Base-by-base conservation (phyloP, 2,888 invertebrate genomes). In the Lycophotia porphyrea region DNA sequence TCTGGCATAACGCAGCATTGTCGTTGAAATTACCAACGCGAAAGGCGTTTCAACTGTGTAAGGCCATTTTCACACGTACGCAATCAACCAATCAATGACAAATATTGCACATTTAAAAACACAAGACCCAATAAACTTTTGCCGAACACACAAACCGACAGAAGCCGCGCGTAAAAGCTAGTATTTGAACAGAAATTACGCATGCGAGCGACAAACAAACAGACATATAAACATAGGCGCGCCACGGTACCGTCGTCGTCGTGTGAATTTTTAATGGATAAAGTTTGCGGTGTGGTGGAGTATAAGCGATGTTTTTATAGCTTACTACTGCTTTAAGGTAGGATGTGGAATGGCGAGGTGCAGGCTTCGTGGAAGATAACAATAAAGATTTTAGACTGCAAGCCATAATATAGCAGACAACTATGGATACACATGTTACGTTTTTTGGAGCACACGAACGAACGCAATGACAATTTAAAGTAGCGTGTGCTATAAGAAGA, bases 231-330 rank as follows among this genome's bases (percentile, higher is more conserved):
- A 85, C 81, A 81, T 76, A 66, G 74, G 70, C 42, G 72, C 77
- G 76, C 75, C 72, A 61, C 47, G 61, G 71, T 34, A 34, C 69
- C 69, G 77, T 47, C 34, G 77, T 47, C 34, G 60, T 47, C n/a
- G 15, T 27, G 31, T 85, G 82, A 85, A 88, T 88, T 67, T 84
- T 84, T 84, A 82, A 85, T 81, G 74, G 8, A 4, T 79, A 60
- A 76, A 78, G 71, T 79, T 63, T 64, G 61, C 11, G 34, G 7
- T 42, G 55, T 47, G 0, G 24, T n/a, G 42, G 21, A 1, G 31
- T 64, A 39, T 74, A 74, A 1, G 85, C 72, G 47, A 63, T 65
- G 27, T 71, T 64, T 72, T 81, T 84, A 82, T 81, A 64, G 85
- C 71, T 61, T 68, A 39, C 34, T 52, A 5, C 55, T 67, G 61